These are phyloP conservation scores for Xylota segnis DNA, from an alignment of 2,888 invertebrate genomes.

Conservation along the genomic window DNA sequence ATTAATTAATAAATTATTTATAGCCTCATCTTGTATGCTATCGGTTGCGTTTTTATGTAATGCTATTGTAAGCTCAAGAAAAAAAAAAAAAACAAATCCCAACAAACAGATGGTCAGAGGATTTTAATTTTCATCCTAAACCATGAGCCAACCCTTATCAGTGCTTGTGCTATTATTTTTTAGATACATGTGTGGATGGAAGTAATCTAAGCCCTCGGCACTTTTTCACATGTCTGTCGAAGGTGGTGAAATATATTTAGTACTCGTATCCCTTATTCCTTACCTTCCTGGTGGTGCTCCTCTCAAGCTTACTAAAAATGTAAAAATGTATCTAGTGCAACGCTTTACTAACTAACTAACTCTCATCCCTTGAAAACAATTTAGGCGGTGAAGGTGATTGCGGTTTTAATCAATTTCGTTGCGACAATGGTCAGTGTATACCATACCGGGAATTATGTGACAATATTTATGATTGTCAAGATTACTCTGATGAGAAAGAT, in stretches of 20 bases:
- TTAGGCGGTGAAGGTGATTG: conserved; percentile 80
- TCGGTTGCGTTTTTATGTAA: background rate
- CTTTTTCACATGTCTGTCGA: conserved; percentile 5
- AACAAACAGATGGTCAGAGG: background rate
- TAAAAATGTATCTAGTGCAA: conserved; percentile 2
- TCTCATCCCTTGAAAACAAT: conserved; percentile 64
- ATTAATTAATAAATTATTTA: conserved; percentile 36
- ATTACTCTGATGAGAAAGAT: conserved; percentile 90
- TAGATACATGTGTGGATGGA: background rate
- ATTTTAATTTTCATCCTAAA: background rate
- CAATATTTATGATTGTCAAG: conserved; percentile 88
- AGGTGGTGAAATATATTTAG: background rate
- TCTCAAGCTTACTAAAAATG: conserved; percentile 1
- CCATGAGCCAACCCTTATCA: conserved; percentile 13
- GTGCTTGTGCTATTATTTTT: background rate
- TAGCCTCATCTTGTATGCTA: background rate
- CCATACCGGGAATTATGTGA: conserved; percentile 87
- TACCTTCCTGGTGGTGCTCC: background rate
- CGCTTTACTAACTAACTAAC: conserved; percentile 56
- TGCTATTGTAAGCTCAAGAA: background rate
- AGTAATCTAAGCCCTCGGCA: conserved; percentile 11
- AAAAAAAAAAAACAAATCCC: background rate
- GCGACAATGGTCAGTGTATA: conserved; percentile 88
- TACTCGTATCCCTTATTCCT: background rate
- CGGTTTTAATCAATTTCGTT: conserved; percentile 87